Conservation (phyloP, 2,113 vertebrate genomes). For the Bolborhynchus lineola region DNA sequence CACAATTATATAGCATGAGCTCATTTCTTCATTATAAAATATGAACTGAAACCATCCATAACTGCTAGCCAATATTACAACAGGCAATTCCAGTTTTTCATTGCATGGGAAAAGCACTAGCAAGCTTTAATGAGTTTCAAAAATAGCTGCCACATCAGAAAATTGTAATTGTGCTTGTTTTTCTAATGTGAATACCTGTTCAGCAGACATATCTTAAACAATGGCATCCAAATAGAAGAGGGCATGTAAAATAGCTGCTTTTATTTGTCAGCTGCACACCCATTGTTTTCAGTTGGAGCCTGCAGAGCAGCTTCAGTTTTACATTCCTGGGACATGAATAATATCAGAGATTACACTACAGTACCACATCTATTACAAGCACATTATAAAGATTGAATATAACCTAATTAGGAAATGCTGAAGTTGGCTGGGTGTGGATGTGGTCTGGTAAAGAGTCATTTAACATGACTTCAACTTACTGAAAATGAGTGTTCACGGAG, state of each 20-base stretch:
- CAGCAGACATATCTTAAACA: slow-evolving; percentile 53
- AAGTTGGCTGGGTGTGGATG: slow-evolving; percentile 63
- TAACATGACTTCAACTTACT: slow-evolving; percentile 9
- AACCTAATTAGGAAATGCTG: slow-evolving; percentile 84
- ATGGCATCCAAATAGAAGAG: slow-evolving; percentile 52
- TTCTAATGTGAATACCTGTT: slow-evolving; percentile 60
- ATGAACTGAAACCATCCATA: slow-evolving; percentile 59
- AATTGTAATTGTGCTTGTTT: slow-evolving; percentile 51
- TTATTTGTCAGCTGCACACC: slow-evolving; percentile 61
- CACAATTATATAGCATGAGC: slow-evolving; percentile 58
- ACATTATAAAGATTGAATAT: slow-evolving; percentile 70
- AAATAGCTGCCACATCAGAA: slow-evolving; percentile 65
- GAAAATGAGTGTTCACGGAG: slow-evolving; percentile 44
- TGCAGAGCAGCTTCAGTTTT: slow-evolving; percentile 67
- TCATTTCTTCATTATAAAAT: slow-evolving; percentile 65
- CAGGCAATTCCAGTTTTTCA: slow-evolving; percentile 60
- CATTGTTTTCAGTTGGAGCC: slow-evolving; percentile 72
- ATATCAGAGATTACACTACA: slow-evolving; percentile 79
- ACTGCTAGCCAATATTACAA: slow-evolving; percentile 49
- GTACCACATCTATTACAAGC: slow-evolving; percentile 74
- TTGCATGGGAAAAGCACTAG: slow-evolving; percentile 53
- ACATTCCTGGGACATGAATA: slow-evolving; percentile 83
- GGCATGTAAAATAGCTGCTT: slow-evolving; percentile 55
- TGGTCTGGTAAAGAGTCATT: slow-evolving; percentile 31
- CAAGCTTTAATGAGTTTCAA: slow-evolving; percentile 48